phyloP scores from a whole-genome alignment of 1,140 invertebrate species.

The Tetragnatha versicolor region DNA sequence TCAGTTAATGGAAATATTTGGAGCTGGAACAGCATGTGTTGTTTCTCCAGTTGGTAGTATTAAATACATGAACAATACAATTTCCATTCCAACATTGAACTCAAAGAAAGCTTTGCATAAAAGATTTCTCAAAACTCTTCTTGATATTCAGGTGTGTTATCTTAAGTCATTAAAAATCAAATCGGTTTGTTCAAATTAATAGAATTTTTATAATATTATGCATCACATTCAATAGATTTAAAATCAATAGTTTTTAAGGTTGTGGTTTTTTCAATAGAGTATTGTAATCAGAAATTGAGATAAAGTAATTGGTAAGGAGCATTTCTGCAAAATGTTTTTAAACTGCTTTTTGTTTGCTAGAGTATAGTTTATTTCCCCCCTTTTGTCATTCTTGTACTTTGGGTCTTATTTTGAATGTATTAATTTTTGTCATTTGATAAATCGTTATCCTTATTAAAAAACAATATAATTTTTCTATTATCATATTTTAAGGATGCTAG shows the following conservation, averaged over 20 bases:
- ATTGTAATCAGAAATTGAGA: not conserved
- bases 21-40: slow-evolving; percentile 90
- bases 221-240: not conserved
- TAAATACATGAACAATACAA: slow-evolving; percentile 71
- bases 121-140: slow-evolving; percentile 43
- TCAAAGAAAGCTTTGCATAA: slow-evolving; percentile 11
- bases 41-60: slow-evolving; percentile 89
- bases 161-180: no score
- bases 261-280: not conserved
- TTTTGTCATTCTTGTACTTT: no score
- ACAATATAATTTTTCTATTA: no score
- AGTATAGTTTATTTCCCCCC: no score
- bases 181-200: no score
- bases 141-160: slow-evolving; percentile 55
- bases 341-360: no score
- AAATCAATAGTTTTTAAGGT: not conserved
- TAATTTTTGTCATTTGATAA: no score
- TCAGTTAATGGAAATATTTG: slow-evolving; percentile 82
- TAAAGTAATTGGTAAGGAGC: not conserved
- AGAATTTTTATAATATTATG: no score
- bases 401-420: no score
- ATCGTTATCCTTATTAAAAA: no score
- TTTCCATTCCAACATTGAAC: slow-evolving; percentile 52
- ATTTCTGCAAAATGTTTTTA: not conserved
- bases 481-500: no score